Evolutionary conservation across 2,888 invertebrate genomes (phyloP), one percentile per base, ranked within the genome.

Genomic region (Marronus borbonicus): DNA sequence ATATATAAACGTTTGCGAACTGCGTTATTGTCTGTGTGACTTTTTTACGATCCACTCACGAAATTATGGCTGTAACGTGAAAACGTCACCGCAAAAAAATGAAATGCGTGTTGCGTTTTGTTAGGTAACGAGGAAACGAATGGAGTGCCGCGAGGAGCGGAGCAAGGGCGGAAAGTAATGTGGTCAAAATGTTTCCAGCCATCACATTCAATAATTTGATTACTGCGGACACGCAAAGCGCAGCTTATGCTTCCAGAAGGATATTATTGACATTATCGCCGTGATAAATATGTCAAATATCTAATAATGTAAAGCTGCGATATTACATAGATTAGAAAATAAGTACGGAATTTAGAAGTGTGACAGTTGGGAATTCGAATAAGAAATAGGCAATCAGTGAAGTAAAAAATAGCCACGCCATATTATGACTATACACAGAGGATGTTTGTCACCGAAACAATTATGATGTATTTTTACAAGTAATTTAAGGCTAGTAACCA

Each of bases 201-300:
- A 72, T 72, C 72, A 72, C 72, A 36, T 58, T 72, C 36, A 58
- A 72, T 58, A 72, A 72, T 72, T 17, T 72, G 72, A 72, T 72
- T 72, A 58, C 58, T 24, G 55, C 36, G 3, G 72, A 20, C 72
- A 72, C 72, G 72, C 72, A 39, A 72, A 72, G 55, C 58, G 20
- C 17, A 58, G 55, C 39, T 72, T 72, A 72, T n/a, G 17, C 36
- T 72, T 39, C 58, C 60, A 24, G 7, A 70, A 36, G 52, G 58
- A 58, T 69, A 69, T 66, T 66, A 66, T 72, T 72, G 72, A 58
- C 72, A 72, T 72, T 69, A 64, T 64, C 64, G 31, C 31, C 12
- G 28, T 64, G 36, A 52, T 50, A n/a, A 44, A 44, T 44, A 66
- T 20, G 24, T 69, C 69, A 52, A 69, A 52, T 52, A 49, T 49